A percentile compares a stretch with the other conserved stretches of the same genome.
These are phyloP conservation scores for Mustelus asterias DNA, from an alignment of 2,113 vertebrate species.

Conservation along the genomic window DNA sequence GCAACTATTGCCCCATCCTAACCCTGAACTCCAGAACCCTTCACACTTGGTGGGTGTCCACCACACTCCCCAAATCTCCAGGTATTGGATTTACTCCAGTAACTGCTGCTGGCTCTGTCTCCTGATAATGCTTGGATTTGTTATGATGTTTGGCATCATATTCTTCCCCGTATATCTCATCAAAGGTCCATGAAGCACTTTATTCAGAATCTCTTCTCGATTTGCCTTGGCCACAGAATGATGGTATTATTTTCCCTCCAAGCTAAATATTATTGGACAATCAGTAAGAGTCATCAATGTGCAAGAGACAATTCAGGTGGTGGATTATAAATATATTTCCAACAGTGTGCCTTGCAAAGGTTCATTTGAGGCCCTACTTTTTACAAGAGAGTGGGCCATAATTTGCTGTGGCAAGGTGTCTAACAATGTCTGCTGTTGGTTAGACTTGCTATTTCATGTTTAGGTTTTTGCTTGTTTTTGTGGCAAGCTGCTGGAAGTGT, in stretches of 20 bases:
- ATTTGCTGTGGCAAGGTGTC: neutral
- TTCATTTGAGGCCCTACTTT: neutral
- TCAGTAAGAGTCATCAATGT: neutral
- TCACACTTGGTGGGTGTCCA: slow-evolving; percentile 9
- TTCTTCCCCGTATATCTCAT: slow-evolving; percentile 39
- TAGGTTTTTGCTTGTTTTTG: neutral
- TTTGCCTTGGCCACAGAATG: neutral
- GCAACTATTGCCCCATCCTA: slow-evolving; percentile 7
- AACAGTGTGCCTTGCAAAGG: neutral
- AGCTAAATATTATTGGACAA: neutral
- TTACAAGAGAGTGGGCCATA: neutral
- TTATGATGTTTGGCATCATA: slow-evolving; percentile 40
- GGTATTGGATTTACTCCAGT: neutral
- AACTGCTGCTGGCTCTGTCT: slow-evolving; percentile 37
- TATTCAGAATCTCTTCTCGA: neutral
- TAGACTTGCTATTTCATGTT: neutral
- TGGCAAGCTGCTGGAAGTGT: neutral
- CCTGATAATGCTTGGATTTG: neutral
- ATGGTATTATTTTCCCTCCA: neutral
- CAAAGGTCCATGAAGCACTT: neutral
- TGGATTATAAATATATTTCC: neutral
- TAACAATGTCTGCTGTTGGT: neutral
- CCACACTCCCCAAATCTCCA: neutral
- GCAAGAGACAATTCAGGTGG: neutral
- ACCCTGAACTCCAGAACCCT: neutral